phyloP scores from a whole-genome alignment of 64 coral and sea anemone genomes.

The Montipora efflorescens region DNA sequence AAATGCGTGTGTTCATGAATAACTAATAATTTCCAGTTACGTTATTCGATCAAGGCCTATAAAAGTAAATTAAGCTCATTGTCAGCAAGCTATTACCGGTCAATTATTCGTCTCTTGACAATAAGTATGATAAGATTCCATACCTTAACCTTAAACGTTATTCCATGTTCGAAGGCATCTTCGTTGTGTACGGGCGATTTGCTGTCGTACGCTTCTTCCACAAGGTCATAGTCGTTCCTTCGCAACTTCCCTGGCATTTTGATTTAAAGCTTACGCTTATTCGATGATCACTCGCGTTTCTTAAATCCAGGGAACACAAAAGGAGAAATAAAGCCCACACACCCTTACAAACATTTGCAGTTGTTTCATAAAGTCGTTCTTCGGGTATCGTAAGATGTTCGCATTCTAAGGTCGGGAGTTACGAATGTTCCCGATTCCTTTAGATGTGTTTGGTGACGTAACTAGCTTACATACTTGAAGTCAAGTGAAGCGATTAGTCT shows the following conservation, averaged over 20 bases:
- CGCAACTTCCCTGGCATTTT: slow-evolving; percentile 91
- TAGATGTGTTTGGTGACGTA: too few relatives aligned
- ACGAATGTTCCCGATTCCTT: background rate
- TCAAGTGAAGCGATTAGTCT: too few relatives aligned
- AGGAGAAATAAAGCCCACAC: background rate
- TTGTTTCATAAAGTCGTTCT: background rate
- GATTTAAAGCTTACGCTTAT: background rate
- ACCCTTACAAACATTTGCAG: background rate
- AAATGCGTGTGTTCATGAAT: background rate
- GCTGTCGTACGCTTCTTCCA: slow-evolving; percentile 84
- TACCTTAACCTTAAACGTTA: slow-evolving; percentile 90
- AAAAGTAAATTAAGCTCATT: background rate
- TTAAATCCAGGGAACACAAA: background rate
- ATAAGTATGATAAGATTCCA: background rate
- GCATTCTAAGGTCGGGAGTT: background rate
- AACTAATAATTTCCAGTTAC: background rate
- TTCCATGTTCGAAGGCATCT: slow-evolving; percentile 90
- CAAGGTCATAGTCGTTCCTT: slow-evolving; percentile 84
- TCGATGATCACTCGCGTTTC: background rate
- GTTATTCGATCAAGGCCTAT: background rate
- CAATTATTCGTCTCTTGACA: background rate
- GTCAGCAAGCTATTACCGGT: background rate
- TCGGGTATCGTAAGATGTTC: background rate
- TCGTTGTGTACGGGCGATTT: slow-evolving; percentile 88
- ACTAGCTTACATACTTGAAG: too few relatives aligned